phyloP scores from a whole-genome alignment of 1,140 invertebrate genomes.

The Orius insidiosus region DNA sequence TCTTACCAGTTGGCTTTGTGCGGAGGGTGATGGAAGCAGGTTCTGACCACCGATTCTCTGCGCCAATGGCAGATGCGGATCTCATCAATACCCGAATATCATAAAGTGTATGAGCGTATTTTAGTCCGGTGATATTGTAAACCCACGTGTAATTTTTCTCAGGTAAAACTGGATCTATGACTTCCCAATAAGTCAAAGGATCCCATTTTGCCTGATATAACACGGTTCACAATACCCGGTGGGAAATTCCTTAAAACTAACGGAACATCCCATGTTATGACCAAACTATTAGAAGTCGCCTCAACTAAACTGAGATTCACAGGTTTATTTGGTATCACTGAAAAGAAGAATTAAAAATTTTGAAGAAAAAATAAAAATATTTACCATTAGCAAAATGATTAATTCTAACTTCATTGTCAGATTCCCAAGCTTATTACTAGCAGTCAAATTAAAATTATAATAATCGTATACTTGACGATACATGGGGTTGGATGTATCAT shows the following conservation, averaged over 20 bases:
- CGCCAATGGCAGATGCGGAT: constrained; percentile 30
- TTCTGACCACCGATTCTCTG: constrained; percentile 48
- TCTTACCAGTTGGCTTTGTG: constrained; percentile 35
- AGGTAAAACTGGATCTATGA: constrained; percentile 20
- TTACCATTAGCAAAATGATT: constrained; percentile 41
- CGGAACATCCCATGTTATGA: constrained; percentile 38
- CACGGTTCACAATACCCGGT: constrained; percentile 35
- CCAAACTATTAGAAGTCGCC: constrained; percentile 35
- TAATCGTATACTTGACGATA: constrained; percentile 38
- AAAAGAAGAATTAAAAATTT: constrained; percentile 19
- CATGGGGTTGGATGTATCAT: constrained; percentile 31
- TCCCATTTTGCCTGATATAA: constrained; percentile 42
- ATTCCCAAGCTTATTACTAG: constrained; percentile 36
- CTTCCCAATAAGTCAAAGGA: constrained; percentile 32
- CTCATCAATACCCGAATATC: constrained; percentile 46
- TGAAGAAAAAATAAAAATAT: constrained; percentile 12
- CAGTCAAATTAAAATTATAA: constrained; percentile 35
- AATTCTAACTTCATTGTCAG: constrained; percentile 28
- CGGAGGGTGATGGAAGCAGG: constrained; percentile 35
- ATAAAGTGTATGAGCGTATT: constrained; percentile 46
- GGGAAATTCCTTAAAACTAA: constrained; percentile 38
- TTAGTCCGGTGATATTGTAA: constrained; percentile 36
- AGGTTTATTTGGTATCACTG: constrained; percentile 40
- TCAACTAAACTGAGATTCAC: constrained; percentile 32
- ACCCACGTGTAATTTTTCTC: constrained; percentile 23